Percentiles rank a stretch among this genome's conserved stretches.
Evolutionary conservation across 2,113 vertebrate genomes (phyloP).

Genomic region (Rousettus leschenaultii): DNA sequence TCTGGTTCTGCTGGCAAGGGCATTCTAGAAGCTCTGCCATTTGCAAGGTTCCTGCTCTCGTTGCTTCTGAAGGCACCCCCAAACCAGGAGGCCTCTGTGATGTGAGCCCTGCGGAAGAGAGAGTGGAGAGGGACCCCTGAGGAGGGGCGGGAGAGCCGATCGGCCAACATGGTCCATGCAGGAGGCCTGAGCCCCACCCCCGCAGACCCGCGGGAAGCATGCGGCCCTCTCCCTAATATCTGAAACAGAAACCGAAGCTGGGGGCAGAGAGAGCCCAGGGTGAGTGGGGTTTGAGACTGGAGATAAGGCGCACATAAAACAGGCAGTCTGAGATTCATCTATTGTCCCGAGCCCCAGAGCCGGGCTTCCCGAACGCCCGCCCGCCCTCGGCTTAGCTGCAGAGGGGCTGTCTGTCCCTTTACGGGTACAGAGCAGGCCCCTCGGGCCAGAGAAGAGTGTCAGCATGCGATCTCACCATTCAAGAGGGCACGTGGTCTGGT

Average conservation of each 20-base stretch:
- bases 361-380: not conserved
- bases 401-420: rapidly evolving
- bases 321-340: not conserved
- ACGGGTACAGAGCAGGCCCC: not conserved
- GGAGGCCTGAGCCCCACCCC: not conserved
- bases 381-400: not conserved
- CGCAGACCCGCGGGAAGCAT: too few relatives aligned
- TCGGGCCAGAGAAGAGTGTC: rapidly evolving
- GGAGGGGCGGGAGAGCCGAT: not conserved
- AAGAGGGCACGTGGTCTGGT: rapidly evolving
- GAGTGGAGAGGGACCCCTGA: not conserved
- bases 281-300: not conserved
- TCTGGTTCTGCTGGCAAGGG: not conserved
- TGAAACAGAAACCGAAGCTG: not conserved
- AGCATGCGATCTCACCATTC: rapidly evolving
- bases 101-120: not conserved
- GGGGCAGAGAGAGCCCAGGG: not conserved
- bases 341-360: not conserved
- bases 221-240: not conserved
- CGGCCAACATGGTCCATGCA: rapidly evolving
- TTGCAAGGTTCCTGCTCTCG: not conserved
- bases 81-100: not conserved
- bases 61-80: not conserved
- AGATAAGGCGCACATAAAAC: too few relatives aligned
- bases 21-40: not conserved